Base-by-base conservation (phyloP, 2,888 invertebrate genomes). In the Euzetes globulus region DNA sequence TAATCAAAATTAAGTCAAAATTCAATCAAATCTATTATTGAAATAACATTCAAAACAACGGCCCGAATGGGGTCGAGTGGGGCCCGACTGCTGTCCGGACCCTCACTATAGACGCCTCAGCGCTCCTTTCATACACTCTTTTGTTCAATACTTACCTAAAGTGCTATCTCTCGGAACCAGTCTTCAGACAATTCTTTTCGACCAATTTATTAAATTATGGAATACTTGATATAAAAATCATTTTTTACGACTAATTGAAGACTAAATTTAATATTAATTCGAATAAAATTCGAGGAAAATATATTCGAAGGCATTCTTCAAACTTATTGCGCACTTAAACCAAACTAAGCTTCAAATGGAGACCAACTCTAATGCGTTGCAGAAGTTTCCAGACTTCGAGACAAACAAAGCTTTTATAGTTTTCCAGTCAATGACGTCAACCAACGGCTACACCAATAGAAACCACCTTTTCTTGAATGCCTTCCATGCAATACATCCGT, bases 261-360 rank as follows among this genome's bases (percentile, higher is more conserved):
- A 50, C n/a, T 19, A 50, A 11, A 9, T 50, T 19, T 4, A 11
- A 50, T n/a, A 1, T n/a, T n/a, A 50, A 6, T n/a, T 50, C 50
- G 50, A 50, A 50, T 50, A 6, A 19, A 50, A 19, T 50, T 50
- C 50, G 50, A 50, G 9, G 19, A 6, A 19, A 50, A n/a, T n/a
- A 2, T 50, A n/a, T n/a, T 41, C 7, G 41, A 41, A 41, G 41
- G 25, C 55, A 55, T 25, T 22, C 13, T 22, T 22, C 22, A 55
- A 22, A 55, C 55, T 55, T 22, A 55, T 19, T 55, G 55, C 55
- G 55, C 55, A 55, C 55, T 55, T 25, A 55, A 50, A 55, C 22
- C 55, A 22, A 25, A 55, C 7, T 7, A 7, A 1, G 55, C n/a
- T 55, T 25, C 25, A 13, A 55, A 4, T 13, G 7, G 6, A 13